Evolutionary conservation across 2,888 invertebrate genomes (phyloP), one percentile per base, ranked within the genome.

Genomic region (Palloptera scutellata): DNA sequence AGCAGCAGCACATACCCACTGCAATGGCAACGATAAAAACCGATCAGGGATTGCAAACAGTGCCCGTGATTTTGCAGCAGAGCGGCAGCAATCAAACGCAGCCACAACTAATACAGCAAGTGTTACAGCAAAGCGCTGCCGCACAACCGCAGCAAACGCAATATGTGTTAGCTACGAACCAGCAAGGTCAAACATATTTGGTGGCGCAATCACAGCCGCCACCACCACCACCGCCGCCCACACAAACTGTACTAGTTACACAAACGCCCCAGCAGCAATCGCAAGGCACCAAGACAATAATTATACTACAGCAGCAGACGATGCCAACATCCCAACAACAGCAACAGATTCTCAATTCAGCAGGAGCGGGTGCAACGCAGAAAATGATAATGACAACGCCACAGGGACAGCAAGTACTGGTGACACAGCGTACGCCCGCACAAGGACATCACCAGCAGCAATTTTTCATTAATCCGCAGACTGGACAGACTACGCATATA

Each of bases 201-300:
- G 87, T 91, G 12, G 90, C 91, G 0, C 91, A 91, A 74, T 67
- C 82, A 4, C 71, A 71, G n/a, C 64, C 74, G 0, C 89, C 88
- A 70, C 88, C 88, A 1, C 86, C 87, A 1, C 73, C 55, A 5
- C 61, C 72, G 9, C 89, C 89, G 74, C 75, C 78, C 3, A 75
- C 83, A 8, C 84, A 84, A 71, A 90, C 91, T 0, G 88, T 91
- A 0, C 81, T 91, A 1, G 88, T 91, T 0, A 89, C 91, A 0
- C 91, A 91, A 76, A 88, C 90, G 1, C 86, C 89, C 0, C 91
- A 91, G 74, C 91, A 91, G 69, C 91, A 90, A 70, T 89, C 88
- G 0, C 87, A 89, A 0, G 88, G 88, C 2, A 87, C 90, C 1
- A 91, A 91, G 76, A 91, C 91, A 0, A 91, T 91, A 42, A 91